Conservation (phyloP, 2,113 vertebrate species). For the Spilogale gracilis region DNA sequence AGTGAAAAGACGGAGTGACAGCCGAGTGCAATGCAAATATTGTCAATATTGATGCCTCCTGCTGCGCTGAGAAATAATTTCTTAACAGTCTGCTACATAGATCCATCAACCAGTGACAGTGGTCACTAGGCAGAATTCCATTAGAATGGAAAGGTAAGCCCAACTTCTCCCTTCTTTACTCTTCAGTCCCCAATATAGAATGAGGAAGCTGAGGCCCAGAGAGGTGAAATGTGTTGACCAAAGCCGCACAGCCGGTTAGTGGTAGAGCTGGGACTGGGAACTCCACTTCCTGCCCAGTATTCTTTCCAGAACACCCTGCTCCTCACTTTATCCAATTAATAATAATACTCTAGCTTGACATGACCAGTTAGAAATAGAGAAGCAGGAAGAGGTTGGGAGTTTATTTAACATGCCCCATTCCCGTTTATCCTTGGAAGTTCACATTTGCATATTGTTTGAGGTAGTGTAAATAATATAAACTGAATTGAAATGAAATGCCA, state of each 20-base stretch:
- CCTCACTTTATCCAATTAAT: background rate
- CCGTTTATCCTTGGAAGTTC: background rate
- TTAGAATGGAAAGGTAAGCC: background rate
- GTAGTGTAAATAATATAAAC: background rate
- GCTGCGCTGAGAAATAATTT: background rate
- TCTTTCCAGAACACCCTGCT: background rate
- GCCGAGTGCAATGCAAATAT: background rate
- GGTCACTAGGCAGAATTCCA: background rate
- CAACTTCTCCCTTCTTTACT: background rate
- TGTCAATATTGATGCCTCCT: conserved; percentile 21
- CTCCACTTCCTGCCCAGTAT: background rate
- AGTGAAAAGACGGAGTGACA: background rate
- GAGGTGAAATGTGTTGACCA: background rate
- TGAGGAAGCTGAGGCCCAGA: background rate
- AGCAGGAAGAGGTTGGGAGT: background rate
- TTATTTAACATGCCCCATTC: background rate
- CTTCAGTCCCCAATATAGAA: background rate
- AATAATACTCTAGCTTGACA: background rate
- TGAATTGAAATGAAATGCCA: background rate
- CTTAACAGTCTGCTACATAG: background rate
- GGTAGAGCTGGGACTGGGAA: background rate
- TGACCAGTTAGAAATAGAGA: background rate
- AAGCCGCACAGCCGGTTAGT: background rate
- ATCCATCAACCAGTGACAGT: background rate
- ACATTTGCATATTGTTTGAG: background rate